A percentile compares a stretch with the other conserved stretches of the same genome.
phyloP scores from a whole-genome alignment of 1,140 invertebrate genomes.

The Samia ricini region DNA sequence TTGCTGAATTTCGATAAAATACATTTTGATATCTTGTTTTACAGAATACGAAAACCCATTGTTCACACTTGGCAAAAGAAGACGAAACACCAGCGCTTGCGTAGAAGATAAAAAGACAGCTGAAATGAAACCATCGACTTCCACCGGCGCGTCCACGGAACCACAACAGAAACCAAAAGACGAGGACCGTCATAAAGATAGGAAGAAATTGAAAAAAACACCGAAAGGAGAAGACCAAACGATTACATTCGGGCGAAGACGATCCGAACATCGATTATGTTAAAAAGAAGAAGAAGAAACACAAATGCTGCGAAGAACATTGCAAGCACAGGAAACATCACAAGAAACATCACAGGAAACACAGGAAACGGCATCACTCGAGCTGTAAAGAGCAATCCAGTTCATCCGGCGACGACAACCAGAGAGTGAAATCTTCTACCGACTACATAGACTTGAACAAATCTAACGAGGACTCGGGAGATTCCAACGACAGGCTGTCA shows the following conservation, averaged over 20 bases:
- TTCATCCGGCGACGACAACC: slow-evolving; percentile 85
- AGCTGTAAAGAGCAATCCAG: slow-evolving; percentile 91
- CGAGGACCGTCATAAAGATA: slow-evolving; percentile 79
- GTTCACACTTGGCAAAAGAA: slow-evolving; percentile 85
- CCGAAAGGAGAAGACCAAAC: slow-evolving; percentile 82
- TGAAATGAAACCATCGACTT: slow-evolving; percentile 26
- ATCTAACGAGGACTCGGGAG: slow-evolving; percentile 66
- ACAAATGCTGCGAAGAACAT: slow-evolving; percentile 84
- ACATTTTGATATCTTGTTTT: slow-evolving; percentile 10
- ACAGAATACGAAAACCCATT: slow-evolving; percentile 88
- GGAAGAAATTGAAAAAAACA: slow-evolving; percentile 85
- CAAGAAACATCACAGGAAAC: slow-evolving; percentile 85
- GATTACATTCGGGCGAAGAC: slow-evolving; percentile 72
- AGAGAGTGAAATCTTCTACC: slow-evolving; percentile 81
- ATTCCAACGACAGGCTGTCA: slow-evolving; percentile 65
- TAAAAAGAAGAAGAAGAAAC: slow-evolving; percentile 84
- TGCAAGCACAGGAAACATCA: slow-evolving; percentile 86
- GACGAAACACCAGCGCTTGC: slow-evolving; percentile 81
- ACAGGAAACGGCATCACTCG: slow-evolving; percentile 88
- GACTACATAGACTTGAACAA: slow-evolving; percentile 65
- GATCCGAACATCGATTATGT: slow-evolving; percentile 68
- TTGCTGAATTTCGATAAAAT: background rate
- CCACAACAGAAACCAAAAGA: slow-evolving; percentile 43
- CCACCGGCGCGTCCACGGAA: slow-evolving; percentile 25
- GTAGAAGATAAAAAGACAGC: slow-evolving; percentile 76